Conservation (phyloP, 2,797 vertebrate species). For the Arremon brunneinucha region DNA sequence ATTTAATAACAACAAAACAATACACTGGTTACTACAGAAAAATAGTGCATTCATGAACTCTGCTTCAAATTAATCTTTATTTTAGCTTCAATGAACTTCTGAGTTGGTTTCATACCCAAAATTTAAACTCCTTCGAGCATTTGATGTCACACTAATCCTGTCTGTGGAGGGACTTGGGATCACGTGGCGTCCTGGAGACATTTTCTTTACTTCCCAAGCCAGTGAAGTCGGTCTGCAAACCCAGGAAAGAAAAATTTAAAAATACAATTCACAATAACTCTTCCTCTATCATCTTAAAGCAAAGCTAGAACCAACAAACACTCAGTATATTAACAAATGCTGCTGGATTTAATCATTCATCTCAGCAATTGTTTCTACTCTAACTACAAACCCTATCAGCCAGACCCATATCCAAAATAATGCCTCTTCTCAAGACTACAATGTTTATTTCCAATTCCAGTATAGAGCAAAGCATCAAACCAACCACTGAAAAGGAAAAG, state of each 20-base stretch:
- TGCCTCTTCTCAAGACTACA: not conserved
- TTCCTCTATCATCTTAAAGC: not conserved
- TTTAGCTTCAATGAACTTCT: not conserved
- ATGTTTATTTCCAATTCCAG: not conserved
- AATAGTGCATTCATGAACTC: not conserved
- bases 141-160: slow-evolving; percentile 87
- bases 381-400: not conserved
- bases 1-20: not conserved
- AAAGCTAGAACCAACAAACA: not conserved
- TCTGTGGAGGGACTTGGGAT: slow-evolving; percentile 91
- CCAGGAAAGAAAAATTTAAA: slow-evolving; percentile 11
- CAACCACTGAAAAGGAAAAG: not conserved
- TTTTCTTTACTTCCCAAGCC: slow-evolving; percentile 98
- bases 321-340: not conserved
- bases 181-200: slow-evolving; percentile 97
- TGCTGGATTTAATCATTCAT: not conserved
- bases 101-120: slow-evolving; percentile 81
- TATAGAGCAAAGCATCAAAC: not conserved
- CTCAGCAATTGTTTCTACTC: not conserved
- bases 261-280: not conserved
- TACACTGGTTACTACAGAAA: not conserved
- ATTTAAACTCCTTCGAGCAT: slow-evolving; percentile 86
- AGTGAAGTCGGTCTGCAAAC: slow-evolving; percentile 90
- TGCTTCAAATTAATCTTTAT: not conserved
- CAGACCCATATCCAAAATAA: not conserved